Conservation (phyloP, 2,888 invertebrate genomes). For the Tachina lurida region DNA sequence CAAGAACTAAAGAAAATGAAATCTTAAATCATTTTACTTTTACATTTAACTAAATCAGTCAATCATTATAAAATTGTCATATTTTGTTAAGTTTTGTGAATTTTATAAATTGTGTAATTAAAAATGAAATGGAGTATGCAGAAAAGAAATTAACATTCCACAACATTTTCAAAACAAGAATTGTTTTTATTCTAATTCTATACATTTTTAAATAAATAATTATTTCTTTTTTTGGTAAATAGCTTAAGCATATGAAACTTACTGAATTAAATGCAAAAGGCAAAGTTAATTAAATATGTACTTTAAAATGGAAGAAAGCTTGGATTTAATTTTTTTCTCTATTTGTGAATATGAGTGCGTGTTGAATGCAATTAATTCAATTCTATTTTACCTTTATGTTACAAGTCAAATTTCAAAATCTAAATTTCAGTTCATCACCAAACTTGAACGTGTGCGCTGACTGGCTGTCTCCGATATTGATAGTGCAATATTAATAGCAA, state of each 20-base stretch:
- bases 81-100: conserved; percentile 45
- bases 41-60: background rate
- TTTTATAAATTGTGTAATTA: conserved; percentile 42
- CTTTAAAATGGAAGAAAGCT: background rate
- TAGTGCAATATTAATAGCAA: background rate
- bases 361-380: conserved; percentile 7
- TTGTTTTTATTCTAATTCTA: conserved; percentile 8
- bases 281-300: conserved; percentile 54
- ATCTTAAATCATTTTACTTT: conserved; percentile 75
- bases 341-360: background rate
- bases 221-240: conserved; percentile 26
- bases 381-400: background rate
- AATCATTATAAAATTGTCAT: conserved; percentile 34
- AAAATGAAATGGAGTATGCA: conserved; percentile 1
- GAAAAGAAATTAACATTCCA: conserved; percentile 44
- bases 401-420: background rate
- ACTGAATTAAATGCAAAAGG: conserved; percentile 51
- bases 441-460: conserved; percentile 29
- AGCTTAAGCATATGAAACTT: conserved; percentile 34
- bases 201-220: conserved; percentile 18
- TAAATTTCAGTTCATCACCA: conserved; percentile 46
- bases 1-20: conserved; percentile 85
- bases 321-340: background rate
- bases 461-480: background rate
- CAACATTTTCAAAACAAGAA: conserved; percentile 2